These are phyloP conservation scores for Anas platyrhynchos DNA, from an alignment of 2,113 vertebrate species.

Conservation along the genomic window DNA sequence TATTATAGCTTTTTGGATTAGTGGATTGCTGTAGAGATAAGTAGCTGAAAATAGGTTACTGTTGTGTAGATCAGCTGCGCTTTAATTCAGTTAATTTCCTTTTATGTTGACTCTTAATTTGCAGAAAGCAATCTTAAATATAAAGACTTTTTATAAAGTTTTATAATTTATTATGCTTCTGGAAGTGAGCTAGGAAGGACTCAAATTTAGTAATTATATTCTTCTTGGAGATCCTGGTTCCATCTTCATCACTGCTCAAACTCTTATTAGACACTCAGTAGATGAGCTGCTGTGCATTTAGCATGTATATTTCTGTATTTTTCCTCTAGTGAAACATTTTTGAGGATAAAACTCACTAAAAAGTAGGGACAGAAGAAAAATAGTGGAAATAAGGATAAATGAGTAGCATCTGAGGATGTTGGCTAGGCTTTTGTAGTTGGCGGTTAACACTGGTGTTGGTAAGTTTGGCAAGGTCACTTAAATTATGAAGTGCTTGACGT, in stretches of 20 bases:
- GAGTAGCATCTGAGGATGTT: background rate
- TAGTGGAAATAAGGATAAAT: background rate
- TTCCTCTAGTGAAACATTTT: background rate
- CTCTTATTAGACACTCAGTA: background rate
- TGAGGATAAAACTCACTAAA: background rate
- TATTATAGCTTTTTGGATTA: background rate
- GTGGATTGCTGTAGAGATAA: conserved; percentile 16
- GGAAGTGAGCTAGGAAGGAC: background rate
- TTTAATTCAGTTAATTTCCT: conserved; percentile 18
- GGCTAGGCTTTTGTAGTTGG: background rate
- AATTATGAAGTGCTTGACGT: background rate
- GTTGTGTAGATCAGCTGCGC: background rate
- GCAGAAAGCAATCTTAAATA: background rate
- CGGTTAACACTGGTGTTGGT: background rate
- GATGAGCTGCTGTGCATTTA: background rate
- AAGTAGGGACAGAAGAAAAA: background rate
- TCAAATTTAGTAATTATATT: background rate
- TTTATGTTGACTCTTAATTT: background rate
- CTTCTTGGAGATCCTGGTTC: background rate
- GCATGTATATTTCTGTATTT: background rate
- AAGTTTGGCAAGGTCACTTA: background rate
- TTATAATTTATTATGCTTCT: background rate
- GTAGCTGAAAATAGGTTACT: conserved; percentile 21
- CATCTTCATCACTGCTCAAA: background rate
- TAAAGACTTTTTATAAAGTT: background rate